Evolutionary conservation across 2,888 invertebrate species (phyloP), one percentile per base, ranked within the genome.

Genomic region (Patella ulyssiponensis): DNA sequence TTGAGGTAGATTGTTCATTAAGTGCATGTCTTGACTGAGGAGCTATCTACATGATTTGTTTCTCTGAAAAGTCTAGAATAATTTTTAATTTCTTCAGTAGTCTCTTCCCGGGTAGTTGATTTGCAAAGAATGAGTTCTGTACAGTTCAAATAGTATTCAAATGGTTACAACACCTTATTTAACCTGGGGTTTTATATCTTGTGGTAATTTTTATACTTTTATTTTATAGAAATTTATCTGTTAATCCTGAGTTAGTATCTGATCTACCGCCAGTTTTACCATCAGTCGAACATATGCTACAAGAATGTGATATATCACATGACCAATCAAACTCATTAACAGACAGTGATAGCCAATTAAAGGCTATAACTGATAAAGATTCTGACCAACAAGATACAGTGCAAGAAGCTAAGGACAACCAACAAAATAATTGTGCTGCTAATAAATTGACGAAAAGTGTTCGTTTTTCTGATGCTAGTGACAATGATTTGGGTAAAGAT

Each of bases 301-400:
- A 64, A 64, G 64, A 64, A 64, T 64, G 64, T 64, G 64, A 64
- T 64, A 64, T 64, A 23, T 23, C 64, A 12, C 12, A 64, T 23
- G 23, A 64, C 64, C 64, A 23, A 64, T 64, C 64, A 64, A 64
- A 64, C 14, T 20, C 64, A 9, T 23, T 64, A 23, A 23, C 20
- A 64, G 23, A 11, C 23, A 12, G 64, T 64, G 64, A 64, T 64
- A 64, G 12, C 64, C 64, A 64, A 64, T 64, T 23, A 20, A 23
- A 64, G 14, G 12, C 64, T 12, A 23, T 64, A 23, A 64, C 20
- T 7, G 11, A 64, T 23, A 64, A 15, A 20, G 9, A 33, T 17
- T 27, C 64, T 52, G 71, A 73, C 44, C 56, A 52, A 73, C 9
- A 27, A 69, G 20, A 33, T 33, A 33, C 23, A n/a, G 51, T 15